Evolutionary conservation across 2,888 invertebrate genomes (phyloP).

Genomic region (Tetragonisca angustula): DNA sequence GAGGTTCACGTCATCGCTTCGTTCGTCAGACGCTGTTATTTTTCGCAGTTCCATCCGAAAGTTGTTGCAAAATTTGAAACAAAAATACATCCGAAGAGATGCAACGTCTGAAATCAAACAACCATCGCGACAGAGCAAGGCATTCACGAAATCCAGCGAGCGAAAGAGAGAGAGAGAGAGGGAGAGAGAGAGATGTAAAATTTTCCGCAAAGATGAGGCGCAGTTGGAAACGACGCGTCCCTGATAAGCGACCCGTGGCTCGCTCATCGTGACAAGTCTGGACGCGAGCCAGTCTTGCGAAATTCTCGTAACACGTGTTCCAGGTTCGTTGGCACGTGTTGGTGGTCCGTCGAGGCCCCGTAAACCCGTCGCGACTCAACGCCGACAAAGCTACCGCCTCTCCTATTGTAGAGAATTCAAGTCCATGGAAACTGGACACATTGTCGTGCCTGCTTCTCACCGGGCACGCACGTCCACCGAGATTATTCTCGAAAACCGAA

Average conservation of each 20-base stretch:
- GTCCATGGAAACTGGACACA: conserved; percentile 73
- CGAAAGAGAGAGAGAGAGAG: no score
- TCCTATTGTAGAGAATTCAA: conserved; percentile 70
- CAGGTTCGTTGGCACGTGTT: conserved; percentile 72
- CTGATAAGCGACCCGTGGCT: conserved; percentile 45
- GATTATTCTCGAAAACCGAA: conserved; percentile 63
- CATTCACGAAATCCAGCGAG: conserved; percentile 39
- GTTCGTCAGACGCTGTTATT: no score
- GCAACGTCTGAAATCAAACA: no score
- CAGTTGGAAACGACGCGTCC: conserved; percentile 36
- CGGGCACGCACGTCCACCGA: conserved; percentile 74
- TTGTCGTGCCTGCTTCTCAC: conserved; percentile 72
- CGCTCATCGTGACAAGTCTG: conserved; percentile 29
- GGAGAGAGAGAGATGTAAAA: conserved; percentile 4
- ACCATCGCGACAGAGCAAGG: neutral
- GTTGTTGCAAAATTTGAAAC: no score
- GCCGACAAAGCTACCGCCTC: conserved; percentile 74
- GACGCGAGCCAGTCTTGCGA: conserved; percentile 67
- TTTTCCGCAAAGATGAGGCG: conserved; percentile 16
- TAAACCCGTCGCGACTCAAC: conserved; percentile 65
- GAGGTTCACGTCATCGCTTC: no score
- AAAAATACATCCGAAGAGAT: no score
- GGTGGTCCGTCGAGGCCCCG: conserved; percentile 73
- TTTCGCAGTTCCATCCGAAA: no score
- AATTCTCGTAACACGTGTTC: conserved; percentile 74